Conservation (phyloP, 1,140 invertebrate species). For the Globodera rostochiensis region DNA sequence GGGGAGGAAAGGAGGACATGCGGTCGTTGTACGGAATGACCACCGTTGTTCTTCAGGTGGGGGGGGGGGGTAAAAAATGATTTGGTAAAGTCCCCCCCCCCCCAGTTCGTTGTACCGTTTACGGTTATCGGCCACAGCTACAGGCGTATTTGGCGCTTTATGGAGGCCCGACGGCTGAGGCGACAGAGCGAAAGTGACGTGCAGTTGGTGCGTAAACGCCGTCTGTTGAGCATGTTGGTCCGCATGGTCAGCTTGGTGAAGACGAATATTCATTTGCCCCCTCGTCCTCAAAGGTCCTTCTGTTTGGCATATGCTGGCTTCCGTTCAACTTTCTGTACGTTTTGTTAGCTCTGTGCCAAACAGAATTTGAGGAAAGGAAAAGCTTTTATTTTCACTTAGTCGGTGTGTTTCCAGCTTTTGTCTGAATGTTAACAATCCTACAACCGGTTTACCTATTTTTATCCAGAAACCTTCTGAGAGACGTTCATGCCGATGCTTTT, state of each 20-base stretch:
- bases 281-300: slow-evolving; percentile 72
- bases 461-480: slow-evolving; percentile 78
- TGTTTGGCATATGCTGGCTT: slow-evolving; percentile 88
- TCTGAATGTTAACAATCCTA: not conserved
- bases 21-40: slow-evolving; percentile 78
- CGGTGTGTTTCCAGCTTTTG: not conserved
- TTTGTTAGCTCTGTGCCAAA: not conserved
- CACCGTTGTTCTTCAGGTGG: slow-evolving; percentile 79
- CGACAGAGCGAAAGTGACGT: slow-evolving; percentile 23
- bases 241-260: slow-evolving; percentile 73
- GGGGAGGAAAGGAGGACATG: slow-evolving; percentile 47
- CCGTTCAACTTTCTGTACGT: slow-evolving; percentile 68
- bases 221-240: slow-evolving; percentile 80
- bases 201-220: slow-evolving; percentile 43
- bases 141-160: slow-evolving; percentile 81
- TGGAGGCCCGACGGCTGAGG: slow-evolving; percentile 68
- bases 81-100: slow-evolving; percentile 78
- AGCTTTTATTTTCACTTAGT: not conserved
- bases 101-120: slow-evolving; percentile 92
- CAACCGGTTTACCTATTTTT: not conserved
- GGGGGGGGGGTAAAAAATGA: not conserved
- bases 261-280: not conserved
- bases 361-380: not conserved
- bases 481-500: slow-evolving; percentile 72
- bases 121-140: slow-evolving; percentile 91